These are phyloP conservation scores for Yponomeuta sedellus DNA, from an alignment of 2,888 invertebrate species.

Conservation along the genomic window DNA sequence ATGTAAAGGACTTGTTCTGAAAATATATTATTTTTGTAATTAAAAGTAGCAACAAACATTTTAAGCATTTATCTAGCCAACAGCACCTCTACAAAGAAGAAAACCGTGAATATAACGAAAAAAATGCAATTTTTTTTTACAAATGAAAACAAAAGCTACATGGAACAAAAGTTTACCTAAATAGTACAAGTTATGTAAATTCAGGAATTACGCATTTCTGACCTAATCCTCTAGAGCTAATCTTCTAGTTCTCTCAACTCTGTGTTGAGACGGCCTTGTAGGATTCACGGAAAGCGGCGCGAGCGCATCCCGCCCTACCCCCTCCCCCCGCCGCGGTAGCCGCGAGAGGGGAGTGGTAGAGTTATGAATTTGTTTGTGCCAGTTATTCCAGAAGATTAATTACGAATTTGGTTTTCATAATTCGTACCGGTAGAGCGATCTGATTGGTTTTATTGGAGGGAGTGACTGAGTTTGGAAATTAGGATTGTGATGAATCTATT, in stretches of 20 bases:
- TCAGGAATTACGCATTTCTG: no score
- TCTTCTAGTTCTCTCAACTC: neutral
- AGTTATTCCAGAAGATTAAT: neutral
- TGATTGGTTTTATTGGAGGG: neutral
- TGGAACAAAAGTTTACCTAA: no score
- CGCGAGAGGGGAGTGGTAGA: neutral
- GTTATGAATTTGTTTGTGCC: neutral
- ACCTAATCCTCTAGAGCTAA: neutral
- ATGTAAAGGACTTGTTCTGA: no score
- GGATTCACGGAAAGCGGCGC: conserved; percentile 49
- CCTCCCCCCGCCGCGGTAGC: conserved; percentile 20
- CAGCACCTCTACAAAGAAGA: no score
- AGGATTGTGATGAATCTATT: no score
- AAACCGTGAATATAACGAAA: no score
- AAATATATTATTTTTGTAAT: no score
- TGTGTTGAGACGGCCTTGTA: conserved; percentile 52
- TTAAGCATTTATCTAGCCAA: no score
- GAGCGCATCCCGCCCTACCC: conserved; percentile 38
- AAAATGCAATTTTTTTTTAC: no score
- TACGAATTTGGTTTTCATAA: neutral
- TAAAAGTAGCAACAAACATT: no score
- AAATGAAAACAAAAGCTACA: no score
- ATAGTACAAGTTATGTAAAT: no score
- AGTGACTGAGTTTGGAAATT: neutral
- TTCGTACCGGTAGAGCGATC: neutral